Evolutionary conservation across 1,140 invertebrate genomes (phyloP).

Genomic region (Lepidurus packardi): DNA sequence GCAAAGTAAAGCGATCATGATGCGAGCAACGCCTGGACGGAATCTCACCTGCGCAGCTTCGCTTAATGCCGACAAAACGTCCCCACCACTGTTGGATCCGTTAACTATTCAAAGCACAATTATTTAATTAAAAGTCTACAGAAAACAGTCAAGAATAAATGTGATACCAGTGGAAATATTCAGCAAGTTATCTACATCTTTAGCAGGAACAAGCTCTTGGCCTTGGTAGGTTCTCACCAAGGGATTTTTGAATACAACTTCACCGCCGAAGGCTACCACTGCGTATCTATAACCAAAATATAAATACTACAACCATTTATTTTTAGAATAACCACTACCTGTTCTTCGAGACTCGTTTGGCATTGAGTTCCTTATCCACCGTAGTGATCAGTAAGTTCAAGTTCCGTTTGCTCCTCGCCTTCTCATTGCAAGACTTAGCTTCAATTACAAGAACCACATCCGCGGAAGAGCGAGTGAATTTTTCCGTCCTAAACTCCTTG

Average conservation of each 20-base stretch:
- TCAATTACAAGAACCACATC: constrained; percentile 86
- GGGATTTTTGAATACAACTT: constrained; percentile 61
- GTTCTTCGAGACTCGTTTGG: constrained; percentile 48
- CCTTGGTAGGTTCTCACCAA: constrained; percentile 50
- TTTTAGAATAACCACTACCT: neutral
- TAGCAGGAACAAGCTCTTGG: constrained; percentile 42
- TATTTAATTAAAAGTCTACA: neutral
- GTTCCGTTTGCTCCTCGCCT: constrained; percentile 56
- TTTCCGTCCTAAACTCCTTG: constrained; percentile 35
- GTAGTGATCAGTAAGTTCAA: constrained; percentile 59
- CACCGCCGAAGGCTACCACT: constrained; percentile 71
- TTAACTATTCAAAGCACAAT: constrained; percentile 17
- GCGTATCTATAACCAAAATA: constrained; percentile 56
- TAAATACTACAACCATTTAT: neutral
- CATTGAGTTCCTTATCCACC: constrained; percentile 60
- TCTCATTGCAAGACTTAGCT: constrained; percentile 71
- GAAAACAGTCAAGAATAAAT: neutral
- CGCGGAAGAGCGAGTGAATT: constrained; percentile 56
- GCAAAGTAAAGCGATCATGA: constrained; percentile 74
- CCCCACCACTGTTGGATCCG: constrained; percentile 54
- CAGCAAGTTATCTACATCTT: constrained; percentile 28
- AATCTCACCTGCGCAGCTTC: constrained; percentile 69
- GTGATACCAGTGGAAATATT: constrained; percentile 23
- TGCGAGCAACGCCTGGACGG: constrained; percentile 76
- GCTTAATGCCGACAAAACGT: constrained; percentile 67